phyloP scores from a whole-genome alignment of 2,888 invertebrate genomes.

The Brachyptera risi region DNA sequence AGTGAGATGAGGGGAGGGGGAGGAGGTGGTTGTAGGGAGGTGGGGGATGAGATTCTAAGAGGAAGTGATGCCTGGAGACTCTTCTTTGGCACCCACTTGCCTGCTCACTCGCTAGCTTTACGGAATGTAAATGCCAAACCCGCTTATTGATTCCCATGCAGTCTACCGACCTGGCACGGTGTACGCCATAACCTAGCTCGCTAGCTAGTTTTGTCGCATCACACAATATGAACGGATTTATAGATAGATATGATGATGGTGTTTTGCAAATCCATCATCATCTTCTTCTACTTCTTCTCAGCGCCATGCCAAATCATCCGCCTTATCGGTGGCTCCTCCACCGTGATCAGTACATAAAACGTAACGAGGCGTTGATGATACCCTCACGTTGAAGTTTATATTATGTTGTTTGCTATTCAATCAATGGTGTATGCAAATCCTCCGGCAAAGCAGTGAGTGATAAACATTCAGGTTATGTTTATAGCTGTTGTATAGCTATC shows the following conservation, averaged over 20 bases:
- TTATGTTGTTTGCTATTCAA: too few species aligned
- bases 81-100: constrained; percentile 20
- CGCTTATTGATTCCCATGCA: constrained; percentile 27
- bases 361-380: too few species aligned
- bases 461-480: too few species aligned
- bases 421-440: too few species aligned
- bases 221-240: background rate
- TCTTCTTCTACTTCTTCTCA: background rate
- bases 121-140: constrained; percentile 27
- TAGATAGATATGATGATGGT: background rate
- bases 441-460: too few species aligned
- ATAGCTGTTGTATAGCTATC: too few species aligned
- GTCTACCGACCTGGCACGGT: constrained; percentile 22
- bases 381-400: too few species aligned
- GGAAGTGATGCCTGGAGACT: constrained; percentile 2
- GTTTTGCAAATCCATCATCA: constrained; percentile 2
- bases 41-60: background rate
- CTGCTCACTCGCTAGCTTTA: constrained; percentile 4
- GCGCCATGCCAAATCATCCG: too few species aligned
- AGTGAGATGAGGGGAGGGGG: background rate
- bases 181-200: constrained; percentile 14
- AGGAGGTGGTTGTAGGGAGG: background rate
- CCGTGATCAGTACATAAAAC: too few species aligned
- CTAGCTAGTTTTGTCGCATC: constrained; percentile 18
- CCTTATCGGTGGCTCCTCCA: too few species aligned